A percentile compares a stretch with the other conserved stretches of the same genome.
These are phyloP conservation scores for Gallinago jamesoni DNA, from an alignment of 2,113 vertebrate genomes.

Conservation along the genomic window DNA sequence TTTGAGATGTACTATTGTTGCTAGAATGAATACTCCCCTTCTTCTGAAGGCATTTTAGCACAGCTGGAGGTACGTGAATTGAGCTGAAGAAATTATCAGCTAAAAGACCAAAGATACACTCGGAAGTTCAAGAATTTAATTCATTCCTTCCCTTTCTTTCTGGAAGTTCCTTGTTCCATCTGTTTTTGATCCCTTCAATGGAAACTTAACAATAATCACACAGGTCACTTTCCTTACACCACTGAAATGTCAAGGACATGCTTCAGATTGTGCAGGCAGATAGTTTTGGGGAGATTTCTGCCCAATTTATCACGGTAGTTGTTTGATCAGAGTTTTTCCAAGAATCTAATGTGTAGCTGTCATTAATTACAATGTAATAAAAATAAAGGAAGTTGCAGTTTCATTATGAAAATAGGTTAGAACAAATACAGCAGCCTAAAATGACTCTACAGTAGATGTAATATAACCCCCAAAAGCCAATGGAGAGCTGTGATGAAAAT, in stretches of 20 bases:
- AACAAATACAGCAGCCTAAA: background rate
- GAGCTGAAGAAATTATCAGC: background rate
- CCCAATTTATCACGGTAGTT: background rate
- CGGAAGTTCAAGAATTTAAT: background rate
- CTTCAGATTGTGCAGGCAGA: background rate
- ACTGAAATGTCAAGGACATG: background rate
- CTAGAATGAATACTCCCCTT: background rate
- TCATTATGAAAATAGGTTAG: background rate
- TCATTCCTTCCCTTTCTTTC: background rate
- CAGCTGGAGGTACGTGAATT: background rate
- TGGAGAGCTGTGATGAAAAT: background rate
- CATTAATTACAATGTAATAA: background rate
- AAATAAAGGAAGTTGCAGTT: background rate
- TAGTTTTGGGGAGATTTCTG: background rate
- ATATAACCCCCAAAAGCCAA: background rate
- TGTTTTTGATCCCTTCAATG: background rate
- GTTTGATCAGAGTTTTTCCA: background rate
- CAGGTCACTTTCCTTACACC: background rate
- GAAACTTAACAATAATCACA: background rate
- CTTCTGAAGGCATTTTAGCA: background rate
- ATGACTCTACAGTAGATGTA: background rate
- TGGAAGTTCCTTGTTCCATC: background rate
- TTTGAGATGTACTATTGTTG: constrained; percentile 1
- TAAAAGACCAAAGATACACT: background rate
- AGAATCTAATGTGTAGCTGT: background rate